These are phyloP conservation scores for Polyploca ridens DNA, from an alignment of 2,888 invertebrate species.

Conservation along the genomic window DNA sequence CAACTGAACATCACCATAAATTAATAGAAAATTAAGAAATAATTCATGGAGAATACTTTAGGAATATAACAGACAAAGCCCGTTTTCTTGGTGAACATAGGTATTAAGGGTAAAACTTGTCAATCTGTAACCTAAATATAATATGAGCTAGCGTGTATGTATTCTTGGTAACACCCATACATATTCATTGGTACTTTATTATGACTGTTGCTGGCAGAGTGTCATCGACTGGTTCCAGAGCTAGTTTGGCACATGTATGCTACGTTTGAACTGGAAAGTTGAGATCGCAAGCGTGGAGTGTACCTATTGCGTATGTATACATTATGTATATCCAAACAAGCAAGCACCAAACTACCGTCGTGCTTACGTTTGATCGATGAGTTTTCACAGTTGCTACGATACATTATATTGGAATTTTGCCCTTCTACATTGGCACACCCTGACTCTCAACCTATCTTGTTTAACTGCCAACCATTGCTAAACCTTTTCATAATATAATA, in stretches of 20 bases:
- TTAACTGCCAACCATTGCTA: conserved; percentile 56
- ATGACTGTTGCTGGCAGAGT: conserved; percentile 37
- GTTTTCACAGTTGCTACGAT: conserved; percentile 61
- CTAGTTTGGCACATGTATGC: conserved; percentile 49
- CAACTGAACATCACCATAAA: too few species aligned
- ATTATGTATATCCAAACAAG: conserved; percentile 31
- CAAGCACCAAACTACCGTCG: conserved; percentile 31
- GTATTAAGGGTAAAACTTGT: too few species aligned
- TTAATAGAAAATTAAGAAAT: too few species aligned
- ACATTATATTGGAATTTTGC: conserved; percentile 55
- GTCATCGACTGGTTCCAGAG: conserved; percentile 33
- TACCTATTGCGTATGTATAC: conserved; percentile 33
- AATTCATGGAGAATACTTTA: too few species aligned
- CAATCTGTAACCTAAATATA: too few species aligned
- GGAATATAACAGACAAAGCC: too few species aligned
- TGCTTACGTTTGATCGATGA: conserved; percentile 71
- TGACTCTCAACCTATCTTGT: conserved; percentile 47
- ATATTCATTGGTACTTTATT: conserved; percentile 14
- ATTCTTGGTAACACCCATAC: neutral
- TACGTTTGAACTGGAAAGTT: conserved; percentile 35
- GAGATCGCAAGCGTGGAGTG: conserved; percentile 37
- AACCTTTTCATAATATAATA: conserved; percentile 62
- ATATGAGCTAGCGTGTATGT: neutral
- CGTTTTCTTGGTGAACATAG: too few species aligned
- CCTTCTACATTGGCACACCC: conserved; percentile 36